Base-by-base conservation (phyloP, 2,113 vertebrate genomes). In the Tinamus guttatus region DNA sequence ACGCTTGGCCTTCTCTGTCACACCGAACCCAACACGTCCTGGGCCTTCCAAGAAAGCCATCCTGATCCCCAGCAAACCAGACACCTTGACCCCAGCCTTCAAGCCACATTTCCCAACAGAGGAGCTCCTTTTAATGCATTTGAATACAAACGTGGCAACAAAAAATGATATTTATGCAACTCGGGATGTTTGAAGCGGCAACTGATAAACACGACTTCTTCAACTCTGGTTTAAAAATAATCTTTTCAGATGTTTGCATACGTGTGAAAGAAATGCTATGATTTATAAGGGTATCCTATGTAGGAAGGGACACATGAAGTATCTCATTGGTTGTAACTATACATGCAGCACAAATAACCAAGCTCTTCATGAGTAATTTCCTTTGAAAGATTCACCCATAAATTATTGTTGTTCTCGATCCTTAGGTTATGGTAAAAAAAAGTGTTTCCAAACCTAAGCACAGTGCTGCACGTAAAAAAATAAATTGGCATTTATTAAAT, bases 61-160 rank as follows among this genome's bases (percentile, higher is more conserved):
- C 17, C 20, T 22, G 56, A 12, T 8, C 49, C 32, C 65, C 67
- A 75, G 28, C 13, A 60, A 40, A 52, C 43, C 17, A 80, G 65
- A 12, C 10, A 8, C 40, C 4, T 32, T 3, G 13, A 73, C n/a
- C 6, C 22, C 58, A 4, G 47, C 64, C 78, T 75, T 19, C 7
- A 30, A 69, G 41, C 0, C 68, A 0, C 1, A 1, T 58, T 93
- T 56, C 65, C 83, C 75, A 5, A 0, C 47, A 8, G 18, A 28
- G 60, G 60, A 71, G 21, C 38, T 56, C 34, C 14, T 1, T 30
- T 20, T 60, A 15, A 11, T 6, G 10, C 25, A 1, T 1, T 17
- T 14, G 36, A 63, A 7, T 22, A 11, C 1, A 0, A 2, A 9
- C 25, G 1, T 8, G 38, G 51, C 71, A 51, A 64, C 45, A 7